A percentile compares a stretch with the other conserved stretches of the same genome.
phyloP scores from a whole-genome alignment of 1,140 invertebrate species.

The Euglossa dilemma region DNA sequence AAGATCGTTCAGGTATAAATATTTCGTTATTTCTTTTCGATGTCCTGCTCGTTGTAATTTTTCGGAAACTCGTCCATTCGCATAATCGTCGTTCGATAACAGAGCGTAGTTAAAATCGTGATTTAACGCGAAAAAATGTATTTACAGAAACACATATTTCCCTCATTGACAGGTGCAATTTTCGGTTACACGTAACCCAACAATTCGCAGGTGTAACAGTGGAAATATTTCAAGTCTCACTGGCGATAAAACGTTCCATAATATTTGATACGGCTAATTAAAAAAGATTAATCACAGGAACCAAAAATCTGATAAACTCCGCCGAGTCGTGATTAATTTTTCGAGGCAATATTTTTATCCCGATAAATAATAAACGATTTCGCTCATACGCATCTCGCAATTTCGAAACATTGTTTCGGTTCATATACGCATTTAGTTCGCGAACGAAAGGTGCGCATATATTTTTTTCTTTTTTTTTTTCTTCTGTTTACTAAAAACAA shows the following conservation, averaged over 20 bases:
- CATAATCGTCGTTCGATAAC: too few relatives aligned
- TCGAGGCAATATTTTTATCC: background rate
- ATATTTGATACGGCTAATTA: background rate
- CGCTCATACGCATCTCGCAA: background rate
- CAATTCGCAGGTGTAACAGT: background rate
- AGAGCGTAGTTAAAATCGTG: too few relatives aligned
- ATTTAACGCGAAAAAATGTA: background rate
- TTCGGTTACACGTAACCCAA: background rate
- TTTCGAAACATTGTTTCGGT: background rate
- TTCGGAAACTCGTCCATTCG: too few relatives aligned
- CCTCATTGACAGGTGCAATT: background rate
- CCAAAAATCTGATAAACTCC: background rate
- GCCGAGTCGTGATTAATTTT: background rate
- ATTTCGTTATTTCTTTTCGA: too few relatives aligned
- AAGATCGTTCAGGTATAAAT: too few relatives aligned
- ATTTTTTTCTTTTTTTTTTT: too few relatives aligned
- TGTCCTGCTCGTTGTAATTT: too few relatives aligned
- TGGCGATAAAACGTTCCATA: background rate
- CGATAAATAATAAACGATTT: background rate
- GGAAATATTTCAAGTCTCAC: background rate
- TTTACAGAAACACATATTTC: background rate
- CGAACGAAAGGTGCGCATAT: background rate
- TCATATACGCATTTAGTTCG: too few relatives aligned
- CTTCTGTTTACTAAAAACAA: background rate
- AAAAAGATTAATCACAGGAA: background rate